A percentile compares a stretch with the other conserved stretches of the same genome.
These are phyloP conservation scores for Brachypteracias leptosomus DNA, from an alignment of 2,113 vertebrate genomes.

Conservation along the genomic window DNA sequence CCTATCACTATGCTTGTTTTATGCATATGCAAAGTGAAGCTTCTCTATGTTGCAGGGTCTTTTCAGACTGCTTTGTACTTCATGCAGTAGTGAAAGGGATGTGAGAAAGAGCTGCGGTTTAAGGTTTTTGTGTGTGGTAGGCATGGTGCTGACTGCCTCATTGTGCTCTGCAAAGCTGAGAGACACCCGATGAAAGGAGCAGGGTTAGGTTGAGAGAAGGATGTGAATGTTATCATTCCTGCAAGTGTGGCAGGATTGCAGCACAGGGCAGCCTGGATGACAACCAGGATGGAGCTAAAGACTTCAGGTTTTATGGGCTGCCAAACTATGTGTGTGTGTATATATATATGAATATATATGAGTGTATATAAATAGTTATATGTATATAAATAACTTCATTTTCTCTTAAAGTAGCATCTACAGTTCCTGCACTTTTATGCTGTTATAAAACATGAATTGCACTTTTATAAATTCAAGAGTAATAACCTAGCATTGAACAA, in stretches of 20 bases:
- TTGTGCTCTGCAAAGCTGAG: background rate
- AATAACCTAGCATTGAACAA: background rate
- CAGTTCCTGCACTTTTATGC: background rate
- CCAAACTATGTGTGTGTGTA: background rate
- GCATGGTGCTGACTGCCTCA: background rate
- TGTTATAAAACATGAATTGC: background rate
- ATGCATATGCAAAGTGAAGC: background rate
- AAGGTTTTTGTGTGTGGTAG: background rate
- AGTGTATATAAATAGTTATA: too few relatives aligned
- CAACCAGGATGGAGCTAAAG: background rate
- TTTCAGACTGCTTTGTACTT: background rate
- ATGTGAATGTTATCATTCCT: background rate
- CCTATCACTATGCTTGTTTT: background rate
- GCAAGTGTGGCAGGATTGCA: background rate
- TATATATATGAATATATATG: background rate
- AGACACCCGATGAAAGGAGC: background rate
- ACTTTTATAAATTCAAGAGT: background rate
- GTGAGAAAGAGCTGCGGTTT: background rate
- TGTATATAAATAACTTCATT: background rate
- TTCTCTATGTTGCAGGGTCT: background rate
- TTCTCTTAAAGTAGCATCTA: background rate
- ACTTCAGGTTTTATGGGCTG: background rate
- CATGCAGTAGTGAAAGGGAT: background rate
- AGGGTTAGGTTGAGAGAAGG: background rate
- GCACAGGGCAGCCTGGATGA: background rate